These are phyloP conservation scores for Chymomyza caudatula DNA, from an alignment of 2,888 invertebrate genomes.

Conservation along the genomic window DNA sequence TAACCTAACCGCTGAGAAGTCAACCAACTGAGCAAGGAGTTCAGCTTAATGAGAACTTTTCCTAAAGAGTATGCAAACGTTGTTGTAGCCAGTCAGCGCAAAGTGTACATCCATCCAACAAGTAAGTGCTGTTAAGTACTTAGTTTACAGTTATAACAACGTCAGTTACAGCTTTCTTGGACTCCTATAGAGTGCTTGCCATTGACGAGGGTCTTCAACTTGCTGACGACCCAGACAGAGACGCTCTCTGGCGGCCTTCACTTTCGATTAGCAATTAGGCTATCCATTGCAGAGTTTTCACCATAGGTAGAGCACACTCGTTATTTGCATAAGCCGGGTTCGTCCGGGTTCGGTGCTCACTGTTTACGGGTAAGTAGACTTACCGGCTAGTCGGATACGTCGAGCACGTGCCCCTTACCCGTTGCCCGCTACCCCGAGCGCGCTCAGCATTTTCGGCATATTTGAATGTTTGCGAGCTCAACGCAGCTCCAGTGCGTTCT, in stretches of 20 bases:
- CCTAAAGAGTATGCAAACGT: no score
- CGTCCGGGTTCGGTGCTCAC: background rate
- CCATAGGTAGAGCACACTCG: background rate
- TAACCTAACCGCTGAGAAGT: no score
- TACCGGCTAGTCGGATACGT: background rate
- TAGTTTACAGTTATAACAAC: no score
- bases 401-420: slow-evolving; percentile 23
- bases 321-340: background rate
- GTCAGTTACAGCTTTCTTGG: background rate
- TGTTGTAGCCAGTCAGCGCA: no score
- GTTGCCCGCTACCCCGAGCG: background rate
- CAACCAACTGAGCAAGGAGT: no score
- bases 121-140: background rate
- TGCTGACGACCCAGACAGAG: background rate
- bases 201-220: background rate
- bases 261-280: slow-evolving; percentile 7
- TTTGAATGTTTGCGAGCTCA: background rate
- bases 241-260: background rate
- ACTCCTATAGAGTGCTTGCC: background rate
- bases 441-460: background rate
- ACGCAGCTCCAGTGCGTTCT: background rate
- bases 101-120: background rate
- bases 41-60: no score
- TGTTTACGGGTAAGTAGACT: background rate
- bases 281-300: background rate